These are phyloP conservation scores for Paradisaea rubra DNA, from an alignment of 2,113 vertebrate genomes.

Conservation along the genomic window DNA sequence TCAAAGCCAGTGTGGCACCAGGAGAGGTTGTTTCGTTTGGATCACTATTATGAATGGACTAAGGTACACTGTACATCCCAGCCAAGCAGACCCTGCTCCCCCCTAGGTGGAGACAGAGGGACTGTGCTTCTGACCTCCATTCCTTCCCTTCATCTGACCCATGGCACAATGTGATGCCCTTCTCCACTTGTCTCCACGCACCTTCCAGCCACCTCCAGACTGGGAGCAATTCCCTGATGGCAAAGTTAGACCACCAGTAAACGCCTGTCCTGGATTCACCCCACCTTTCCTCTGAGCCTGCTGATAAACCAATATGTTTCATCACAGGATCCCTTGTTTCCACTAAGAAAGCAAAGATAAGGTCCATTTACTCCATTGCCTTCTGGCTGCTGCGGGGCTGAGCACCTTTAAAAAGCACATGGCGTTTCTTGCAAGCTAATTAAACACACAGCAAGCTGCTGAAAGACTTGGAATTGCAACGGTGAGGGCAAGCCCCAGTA, in stretches of 20 bases:
- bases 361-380: background rate
- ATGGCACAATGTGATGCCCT: accelerated
- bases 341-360: background rate
- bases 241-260: background rate
- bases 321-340: background rate
- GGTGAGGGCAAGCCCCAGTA: background rate
- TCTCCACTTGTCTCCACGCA: background rate
- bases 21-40: background rate
- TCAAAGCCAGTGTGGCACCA: accelerated
- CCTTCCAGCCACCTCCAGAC: background rate
- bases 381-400: background rate
- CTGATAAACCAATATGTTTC: background rate
- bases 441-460: background rate
- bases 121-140: background rate
- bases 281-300: background rate
- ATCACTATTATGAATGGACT: background rate
- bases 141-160: background rate
- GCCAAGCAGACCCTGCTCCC: background rate
- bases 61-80: accelerated
- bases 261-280: background rate
- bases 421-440: background rate
- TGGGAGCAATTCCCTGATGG: background rate
- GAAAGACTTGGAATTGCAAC: background rate
- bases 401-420: background rate
- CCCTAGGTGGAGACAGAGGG: background rate